These are phyloP conservation scores for Cinclus cinclus DNA, from an alignment of 2,113 vertebrate species.

Conservation along the genomic window DNA sequence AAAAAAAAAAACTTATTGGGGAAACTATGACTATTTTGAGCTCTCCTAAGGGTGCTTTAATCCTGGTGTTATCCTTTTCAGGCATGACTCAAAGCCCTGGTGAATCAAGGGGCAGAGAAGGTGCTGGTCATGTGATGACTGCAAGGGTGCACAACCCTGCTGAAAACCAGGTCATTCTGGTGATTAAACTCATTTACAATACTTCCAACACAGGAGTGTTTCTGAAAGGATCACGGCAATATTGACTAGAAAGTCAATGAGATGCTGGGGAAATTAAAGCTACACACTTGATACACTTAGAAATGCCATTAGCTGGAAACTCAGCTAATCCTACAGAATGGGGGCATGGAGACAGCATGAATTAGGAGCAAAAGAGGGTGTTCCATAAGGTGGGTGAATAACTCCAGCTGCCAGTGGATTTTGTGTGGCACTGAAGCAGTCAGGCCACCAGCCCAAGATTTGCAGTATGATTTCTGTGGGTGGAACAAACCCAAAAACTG, in stretches of 20 bases:
- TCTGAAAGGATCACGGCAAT: conserved; percentile 47
- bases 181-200: conserved; percentile 60
- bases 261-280: conserved; percentile 55
- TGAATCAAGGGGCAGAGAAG: not conserved
- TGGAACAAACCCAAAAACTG: not conserved
- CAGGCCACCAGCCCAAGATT: not conserved
- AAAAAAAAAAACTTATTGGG: not conserved
- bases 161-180: conserved; percentile 32
- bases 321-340: conserved; percentile 10
- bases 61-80: not conserved
- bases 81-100: not conserved
- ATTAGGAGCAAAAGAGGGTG: not conserved
- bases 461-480: not conserved
- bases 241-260: conserved; percentile 63
- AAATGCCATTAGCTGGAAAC: conserved; percentile 39
- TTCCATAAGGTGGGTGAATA: not conserved
- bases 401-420: not conserved
- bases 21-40: not conserved
- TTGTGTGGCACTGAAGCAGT: not conserved
- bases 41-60: not conserved
- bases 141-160: not conserved
- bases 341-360: not conserved
- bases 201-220: conserved; percentile 1
- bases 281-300: conserved; percentile 47
- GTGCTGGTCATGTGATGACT: not conserved